Percentiles rank a stretch among this genome's conserved stretches.
These are phyloP conservation scores for Andrena praecox DNA, from an alignment of 2,888 invertebrate species.

Conservation along the genomic window DNA sequence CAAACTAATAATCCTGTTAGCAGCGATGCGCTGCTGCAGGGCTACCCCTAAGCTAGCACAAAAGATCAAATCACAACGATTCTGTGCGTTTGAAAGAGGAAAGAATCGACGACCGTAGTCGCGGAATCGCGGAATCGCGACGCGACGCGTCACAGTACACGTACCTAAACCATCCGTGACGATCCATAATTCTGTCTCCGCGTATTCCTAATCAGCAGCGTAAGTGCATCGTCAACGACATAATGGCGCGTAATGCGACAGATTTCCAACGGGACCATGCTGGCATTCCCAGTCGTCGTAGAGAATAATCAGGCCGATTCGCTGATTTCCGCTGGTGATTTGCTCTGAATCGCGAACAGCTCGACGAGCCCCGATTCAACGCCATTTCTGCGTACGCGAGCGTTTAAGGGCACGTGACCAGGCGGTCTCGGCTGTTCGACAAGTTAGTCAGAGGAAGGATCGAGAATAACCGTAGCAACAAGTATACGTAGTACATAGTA, in stretches of 20 bases:
- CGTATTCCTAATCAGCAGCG: slow-evolving; percentile 60
- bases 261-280: slow-evolving; percentile 54
- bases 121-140: not conserved
- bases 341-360: slow-evolving; percentile 11
- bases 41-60: not conserved
- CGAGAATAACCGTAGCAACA: not conserved
- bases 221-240: slow-evolving; percentile 64
- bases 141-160: not conserved
- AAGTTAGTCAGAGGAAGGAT: not conserved
- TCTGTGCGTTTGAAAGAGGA: not conserved
- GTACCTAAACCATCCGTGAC: slow-evolving; percentile 17
- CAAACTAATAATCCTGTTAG: slow-evolving; percentile 22
- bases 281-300: slow-evolving; percentile 31
- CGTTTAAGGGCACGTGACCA: not conserved
- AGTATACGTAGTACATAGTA: no score
- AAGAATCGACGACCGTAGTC: not conserved
- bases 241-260: slow-evolving; percentile 65
- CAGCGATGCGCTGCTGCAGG: not conserved
- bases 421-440: not conserved
- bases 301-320: slow-evolving; percentile 59
- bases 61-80: not conserved
- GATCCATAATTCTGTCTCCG: slow-evolving; percentile 49
- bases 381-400: not conserved
- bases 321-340: slow-evolving; percentile 53
- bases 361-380: not conserved